phyloP scores from a whole-genome alignment of 2,113 vertebrate genomes.

The Laterallus jamaicensis region DNA sequence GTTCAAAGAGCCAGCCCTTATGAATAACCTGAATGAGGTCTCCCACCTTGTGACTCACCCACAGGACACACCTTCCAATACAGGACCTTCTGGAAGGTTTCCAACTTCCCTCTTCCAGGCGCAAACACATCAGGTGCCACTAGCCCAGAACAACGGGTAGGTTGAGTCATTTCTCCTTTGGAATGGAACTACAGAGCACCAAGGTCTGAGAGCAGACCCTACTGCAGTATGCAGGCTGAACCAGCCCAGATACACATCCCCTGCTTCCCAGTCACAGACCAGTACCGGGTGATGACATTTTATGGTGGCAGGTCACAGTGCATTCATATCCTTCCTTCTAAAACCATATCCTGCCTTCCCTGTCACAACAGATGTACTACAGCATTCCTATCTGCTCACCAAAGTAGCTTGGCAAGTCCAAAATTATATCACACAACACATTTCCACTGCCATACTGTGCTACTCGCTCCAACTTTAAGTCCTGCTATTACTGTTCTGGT shows the following conservation, averaged over 20 bases:
- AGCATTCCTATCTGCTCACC: neutral
- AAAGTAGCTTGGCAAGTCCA: neutral
- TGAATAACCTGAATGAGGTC: neutral
- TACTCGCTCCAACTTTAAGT: neutral
- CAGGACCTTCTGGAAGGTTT: neutral
- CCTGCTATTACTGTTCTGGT: neutral
- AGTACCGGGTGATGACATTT: neutral
- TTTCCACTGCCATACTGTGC: neutral
- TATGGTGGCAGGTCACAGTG: neutral
- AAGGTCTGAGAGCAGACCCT: neutral
- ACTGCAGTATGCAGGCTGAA: neutral
- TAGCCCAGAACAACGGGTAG: neutral
- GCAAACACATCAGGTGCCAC: neutral
- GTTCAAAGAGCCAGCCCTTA: neutral
- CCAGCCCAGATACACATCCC: neutral
- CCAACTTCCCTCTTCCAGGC: neutral
- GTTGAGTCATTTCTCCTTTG: neutral
- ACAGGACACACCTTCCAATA: neutral
- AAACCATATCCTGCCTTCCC: neutral
- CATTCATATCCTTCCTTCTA: conserved; percentile 1
- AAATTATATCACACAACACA: neutral
- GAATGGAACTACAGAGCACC: neutral
- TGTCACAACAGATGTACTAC: neutral
- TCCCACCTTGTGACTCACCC: neutral
- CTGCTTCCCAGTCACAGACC: neutral